Percentiles rank a stretch among this genome's conserved stretches.
Conservation (phyloP, 1,140 invertebrate genomes). For the Cheumatopsyche charites region DNA sequence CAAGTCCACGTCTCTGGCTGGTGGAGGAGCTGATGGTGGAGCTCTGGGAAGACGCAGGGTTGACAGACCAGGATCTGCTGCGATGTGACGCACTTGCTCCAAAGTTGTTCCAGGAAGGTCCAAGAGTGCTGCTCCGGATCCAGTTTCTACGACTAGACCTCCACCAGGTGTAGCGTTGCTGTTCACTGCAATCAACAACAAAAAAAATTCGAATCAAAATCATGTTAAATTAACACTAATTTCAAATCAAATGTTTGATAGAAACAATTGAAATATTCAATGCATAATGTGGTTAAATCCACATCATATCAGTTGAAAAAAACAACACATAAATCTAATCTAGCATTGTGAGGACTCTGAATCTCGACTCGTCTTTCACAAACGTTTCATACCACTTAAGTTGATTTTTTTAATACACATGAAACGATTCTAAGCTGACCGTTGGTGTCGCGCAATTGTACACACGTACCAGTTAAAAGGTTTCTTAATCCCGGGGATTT, state of each 20-base stretch:
- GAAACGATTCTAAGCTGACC: too few relatives aligned
- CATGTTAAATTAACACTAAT: not conserved
- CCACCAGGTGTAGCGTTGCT: constrained; percentile 49
- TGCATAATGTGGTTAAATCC: too few relatives aligned
- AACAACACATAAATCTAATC: too few relatives aligned
- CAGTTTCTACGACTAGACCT: constrained; percentile 61
- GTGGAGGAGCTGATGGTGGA: constrained; percentile 54
- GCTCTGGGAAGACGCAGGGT: constrained; percentile 68
- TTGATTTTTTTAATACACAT: too few relatives aligned
- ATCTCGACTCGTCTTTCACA: too few relatives aligned
- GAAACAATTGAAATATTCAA: too few relatives aligned
- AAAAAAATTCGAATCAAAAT: not conserved
- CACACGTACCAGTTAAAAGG: not conserved
- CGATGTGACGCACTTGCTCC: constrained; percentile 70
- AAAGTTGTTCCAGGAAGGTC: constrained; percentile 69
- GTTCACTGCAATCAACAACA: constrained; percentile 45
- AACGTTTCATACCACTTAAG: too few relatives aligned
- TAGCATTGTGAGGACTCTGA: too few relatives aligned
- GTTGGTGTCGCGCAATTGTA: too few relatives aligned
- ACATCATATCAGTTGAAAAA: too few relatives aligned
- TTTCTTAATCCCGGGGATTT: constrained; percentile 21
- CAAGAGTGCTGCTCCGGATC: constrained; percentile 65
- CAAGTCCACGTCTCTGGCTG: constrained; percentile 68
- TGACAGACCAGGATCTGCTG: constrained; percentile 69
- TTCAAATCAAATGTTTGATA: not conserved